Evolutionary conservation across 1,140 invertebrate genomes (phyloP).

Genomic region (Littorina saxatilis): DNA sequence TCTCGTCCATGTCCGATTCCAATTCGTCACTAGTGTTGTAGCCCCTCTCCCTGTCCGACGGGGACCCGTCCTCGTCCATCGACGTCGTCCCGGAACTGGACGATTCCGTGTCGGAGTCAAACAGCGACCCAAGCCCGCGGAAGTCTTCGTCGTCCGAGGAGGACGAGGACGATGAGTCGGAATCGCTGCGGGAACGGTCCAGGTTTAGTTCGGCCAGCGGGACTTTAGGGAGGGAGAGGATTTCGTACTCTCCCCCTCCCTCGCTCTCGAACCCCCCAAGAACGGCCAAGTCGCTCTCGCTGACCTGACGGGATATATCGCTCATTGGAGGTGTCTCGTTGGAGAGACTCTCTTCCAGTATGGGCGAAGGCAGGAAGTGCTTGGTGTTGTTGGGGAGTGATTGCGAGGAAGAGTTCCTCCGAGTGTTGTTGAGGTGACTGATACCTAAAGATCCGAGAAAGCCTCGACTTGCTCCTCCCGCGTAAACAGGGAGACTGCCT

Average conservation of each 20-base stretch:
- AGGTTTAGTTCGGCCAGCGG: background rate
- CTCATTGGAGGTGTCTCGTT: background rate
- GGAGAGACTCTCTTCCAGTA: background rate
- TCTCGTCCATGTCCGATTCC: constrained; percentile 21
- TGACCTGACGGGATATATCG: constrained; percentile 1
- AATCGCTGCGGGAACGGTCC: background rate
- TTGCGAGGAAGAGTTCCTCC: background rate
- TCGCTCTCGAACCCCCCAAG: constrained; percentile 46
- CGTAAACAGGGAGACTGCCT: background rate
- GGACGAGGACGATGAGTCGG: constrained; percentile 17
- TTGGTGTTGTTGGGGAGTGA: constrained; percentile 18
- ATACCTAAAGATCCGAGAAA: background rate
- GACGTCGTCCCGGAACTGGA: background rate
- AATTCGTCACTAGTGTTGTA: constrained; percentile 2
- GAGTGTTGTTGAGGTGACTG: background rate
- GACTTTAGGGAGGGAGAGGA: constrained; percentile 36
- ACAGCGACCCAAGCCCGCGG: constrained; percentile 3
- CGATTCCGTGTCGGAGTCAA: background rate
- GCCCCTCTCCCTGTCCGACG: background rate
- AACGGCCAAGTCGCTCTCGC: constrained; percentile 13
- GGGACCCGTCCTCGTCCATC: constrained; percentile 23
- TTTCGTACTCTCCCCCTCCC: constrained; percentile 46
- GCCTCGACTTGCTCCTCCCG: background rate
- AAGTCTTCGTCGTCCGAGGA: background rate
- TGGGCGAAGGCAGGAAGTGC: background rate